Percentiles rank a stretch among this genome's conserved stretches.
Evolutionary conservation across 1,140 invertebrate species (phyloP).

Genomic region (Panagrolaimus sp.): DNA sequence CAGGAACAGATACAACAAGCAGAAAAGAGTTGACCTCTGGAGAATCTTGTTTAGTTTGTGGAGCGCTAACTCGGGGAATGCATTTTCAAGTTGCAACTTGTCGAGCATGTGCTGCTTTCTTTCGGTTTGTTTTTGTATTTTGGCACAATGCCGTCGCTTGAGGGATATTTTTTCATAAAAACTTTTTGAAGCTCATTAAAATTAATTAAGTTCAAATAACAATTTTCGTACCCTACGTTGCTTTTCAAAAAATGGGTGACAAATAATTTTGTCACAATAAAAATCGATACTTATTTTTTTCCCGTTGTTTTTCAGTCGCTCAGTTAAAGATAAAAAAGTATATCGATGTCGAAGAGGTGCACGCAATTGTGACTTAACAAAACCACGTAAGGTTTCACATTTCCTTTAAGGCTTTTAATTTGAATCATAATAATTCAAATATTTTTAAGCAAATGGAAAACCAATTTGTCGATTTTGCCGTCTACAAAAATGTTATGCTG

Average conservation of each 20-base stretch:
- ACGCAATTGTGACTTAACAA: conserved; percentile 7
- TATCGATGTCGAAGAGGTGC: conserved; percentile 3
- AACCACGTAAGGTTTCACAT: neutral
- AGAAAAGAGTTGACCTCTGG: neutral
- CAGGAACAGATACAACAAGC: neutral
- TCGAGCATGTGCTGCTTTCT: conserved; percentile 1
- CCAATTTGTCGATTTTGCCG: conserved; percentile 9
- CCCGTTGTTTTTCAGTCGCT: neutral
- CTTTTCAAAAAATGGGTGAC: too few species aligned
- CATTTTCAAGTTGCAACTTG: conserved; percentile 7
- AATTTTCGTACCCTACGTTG: too few species aligned
- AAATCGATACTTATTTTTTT: too few species aligned
- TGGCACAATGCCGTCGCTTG: too few species aligned
- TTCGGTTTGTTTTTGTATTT: too few species aligned
- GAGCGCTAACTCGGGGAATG: neutral
- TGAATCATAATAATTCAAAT: neutral
- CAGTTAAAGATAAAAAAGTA: neutral
- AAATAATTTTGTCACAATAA: too few species aligned
- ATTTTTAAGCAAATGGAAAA: conserved; percentile 6
- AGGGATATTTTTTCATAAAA: too few species aligned
- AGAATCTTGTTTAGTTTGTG: neutral
- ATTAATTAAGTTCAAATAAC: too few species aligned
- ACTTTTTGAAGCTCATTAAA: too few species aligned
- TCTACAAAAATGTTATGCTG: neutral
- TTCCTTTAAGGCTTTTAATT: neutral